A percentile compares a stretch with the other conserved stretches of the same genome.
phyloP scores from a whole-genome alignment of 2,888 invertebrate genomes.

The Cryptops parisi region DNA sequence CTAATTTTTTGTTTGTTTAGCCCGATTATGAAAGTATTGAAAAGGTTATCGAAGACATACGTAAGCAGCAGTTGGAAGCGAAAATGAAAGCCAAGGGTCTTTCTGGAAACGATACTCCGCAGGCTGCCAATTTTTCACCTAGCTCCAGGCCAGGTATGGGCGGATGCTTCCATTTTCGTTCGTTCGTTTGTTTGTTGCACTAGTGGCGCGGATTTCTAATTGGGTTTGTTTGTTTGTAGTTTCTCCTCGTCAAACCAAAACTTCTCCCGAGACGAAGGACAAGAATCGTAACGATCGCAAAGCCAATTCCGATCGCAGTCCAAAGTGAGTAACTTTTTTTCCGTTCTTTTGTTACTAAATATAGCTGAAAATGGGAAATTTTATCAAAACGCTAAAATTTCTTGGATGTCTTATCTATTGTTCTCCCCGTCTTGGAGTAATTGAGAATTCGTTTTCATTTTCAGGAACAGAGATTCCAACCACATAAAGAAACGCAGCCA shows the following conservation, averaged over 20 bases:
- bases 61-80: constrained; percentile 53
- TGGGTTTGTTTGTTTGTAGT: constrained; percentile 6
- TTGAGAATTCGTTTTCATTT: constrained; percentile 6
- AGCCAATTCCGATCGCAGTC: constrained; percentile 9
- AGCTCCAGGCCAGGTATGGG: constrained; percentile 12
- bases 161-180: no score
- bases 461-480: constrained; percentile 11
- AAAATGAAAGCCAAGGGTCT: constrained; percentile 40
- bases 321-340: constrained; percentile 1
- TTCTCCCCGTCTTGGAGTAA: background rate
- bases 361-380: background rate
- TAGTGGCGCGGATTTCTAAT: background rate
- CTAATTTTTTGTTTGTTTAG: constrained; percentile 28
- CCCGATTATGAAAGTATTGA: constrained; percentile 57
- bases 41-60: constrained; percentile 54
- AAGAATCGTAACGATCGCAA: constrained; percentile 9
- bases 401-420: no score
- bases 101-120: constrained; percentile 18
- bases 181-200: no score
- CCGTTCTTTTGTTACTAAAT: background rate
- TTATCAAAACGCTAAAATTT: background rate
- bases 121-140: constrained; percentile 15
- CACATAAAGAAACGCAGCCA: constrained; percentile 13
- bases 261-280: constrained; percentile 11
- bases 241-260: constrained; percentile 16